Base-by-base conservation (phyloP, 2,888 invertebrate species). In the Lutraria lutraria region DNA sequence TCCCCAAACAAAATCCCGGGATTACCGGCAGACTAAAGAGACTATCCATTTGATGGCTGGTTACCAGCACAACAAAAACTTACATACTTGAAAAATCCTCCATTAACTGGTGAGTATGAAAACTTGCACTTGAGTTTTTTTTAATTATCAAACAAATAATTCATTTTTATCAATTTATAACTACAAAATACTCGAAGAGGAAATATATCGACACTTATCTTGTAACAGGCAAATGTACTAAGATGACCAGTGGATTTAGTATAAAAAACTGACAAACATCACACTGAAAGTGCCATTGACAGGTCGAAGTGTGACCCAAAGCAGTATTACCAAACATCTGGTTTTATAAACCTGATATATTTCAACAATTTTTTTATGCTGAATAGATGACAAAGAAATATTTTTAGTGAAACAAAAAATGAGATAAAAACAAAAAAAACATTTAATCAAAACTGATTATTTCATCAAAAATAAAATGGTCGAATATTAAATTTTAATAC, bases 1-100 rank as follows among this genome's bases (percentile, higher is more conserved):
- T 34, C 85, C 76, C 43, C 31, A 31, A 52, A 79, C 72, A 34
- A 76, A 76, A 76, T 76, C 76, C 76, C 54, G 0, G n/a, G 54
- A 81, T 81, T 54, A 81, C 3, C 16, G 25, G 6, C 21, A n/a
- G 25, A 53, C 52, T 81, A 81, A 53, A 52, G 25, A 16, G 81
- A 81, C 81, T 52, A 53, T 76, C 63, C 12, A 68, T n/a, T 68
- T 68, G n/a, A 68, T 68, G 25, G 25, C 25, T 25, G 25, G 63
- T 25, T 19, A 76, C 76, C 16, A 3, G 6, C 3, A 76, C 16
- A 16, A 76, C 34, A 76, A 15, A 34, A 19, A 76, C 76, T 31
- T 0, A 76, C 16, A 34, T 54, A 68, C 76, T 84, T 76, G 84
- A 84, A 29, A 76, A 76, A 52, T 16, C 76, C 12, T 83, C 84